Evolutionary conservation across 2,113 vertebrate species (phyloP).

Genomic region (Centropristis striata): DNA sequence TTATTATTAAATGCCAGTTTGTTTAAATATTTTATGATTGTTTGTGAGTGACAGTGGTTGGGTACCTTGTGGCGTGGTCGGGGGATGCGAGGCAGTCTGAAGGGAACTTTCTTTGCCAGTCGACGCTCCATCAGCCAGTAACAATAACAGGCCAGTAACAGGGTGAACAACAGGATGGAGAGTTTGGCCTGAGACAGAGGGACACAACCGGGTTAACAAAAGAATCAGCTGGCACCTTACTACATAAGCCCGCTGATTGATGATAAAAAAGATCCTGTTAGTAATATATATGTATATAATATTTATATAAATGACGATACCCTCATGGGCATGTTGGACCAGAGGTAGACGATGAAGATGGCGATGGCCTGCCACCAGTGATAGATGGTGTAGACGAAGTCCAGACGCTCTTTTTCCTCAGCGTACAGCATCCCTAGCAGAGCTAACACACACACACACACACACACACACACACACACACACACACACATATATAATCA

Average conservation of each 20-base stretch:
- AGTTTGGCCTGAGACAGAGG: conserved; percentile 89
- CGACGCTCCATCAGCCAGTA: conserved; percentile 93
- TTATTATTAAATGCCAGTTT: too few relatives aligned
- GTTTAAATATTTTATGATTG: too few relatives aligned
- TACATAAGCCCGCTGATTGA: too few relatives aligned
- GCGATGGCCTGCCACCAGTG: conserved; percentile 98
- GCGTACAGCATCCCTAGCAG: conserved; percentile 92
- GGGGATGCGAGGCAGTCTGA: conserved; percentile 92
- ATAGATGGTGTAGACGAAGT: conserved; percentile 97
- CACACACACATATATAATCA: too few relatives aligned
- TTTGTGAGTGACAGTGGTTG: neutral
- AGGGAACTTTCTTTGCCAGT: conserved; percentile 72
- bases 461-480: neutral
- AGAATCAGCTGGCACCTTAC: neutral
- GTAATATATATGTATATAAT: too few relatives aligned
- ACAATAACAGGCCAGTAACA: conserved; percentile 82
- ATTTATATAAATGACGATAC: too few relatives aligned
- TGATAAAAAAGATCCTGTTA: too few relatives aligned
- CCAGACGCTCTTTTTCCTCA: conserved; percentile 94
- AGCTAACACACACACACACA: conserved; percentile 76
- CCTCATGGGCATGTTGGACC: conserved; percentile 93
- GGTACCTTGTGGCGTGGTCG: conserved; percentile 91
- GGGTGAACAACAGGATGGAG: conserved; percentile 87
- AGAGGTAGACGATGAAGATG: conserved; percentile 93
- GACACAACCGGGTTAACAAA: neutral